These are phyloP conservation scores for Eremobia ochroleuca DNA, from an alignment of 2,888 invertebrate species.

Conservation along the genomic window DNA sequence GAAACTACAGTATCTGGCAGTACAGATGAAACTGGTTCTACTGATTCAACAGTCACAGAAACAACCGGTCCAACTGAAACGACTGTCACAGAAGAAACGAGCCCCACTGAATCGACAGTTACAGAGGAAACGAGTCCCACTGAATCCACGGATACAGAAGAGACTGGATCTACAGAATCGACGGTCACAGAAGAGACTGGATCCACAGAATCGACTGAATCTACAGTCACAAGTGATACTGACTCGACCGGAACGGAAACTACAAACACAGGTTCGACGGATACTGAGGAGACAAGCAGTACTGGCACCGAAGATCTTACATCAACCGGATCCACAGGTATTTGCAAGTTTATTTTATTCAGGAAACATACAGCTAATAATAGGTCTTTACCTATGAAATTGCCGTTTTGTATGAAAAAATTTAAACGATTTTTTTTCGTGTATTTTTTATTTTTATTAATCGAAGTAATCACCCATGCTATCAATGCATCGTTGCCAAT, in stretches of 20 bases:
- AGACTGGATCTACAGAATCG: slow-evolving; percentile 24
- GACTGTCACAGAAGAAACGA: slow-evolving; percentile 19
- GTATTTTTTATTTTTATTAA: too few species aligned
- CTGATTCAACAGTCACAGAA: slow-evolving; percentile 14
- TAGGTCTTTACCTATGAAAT: too few species aligned
- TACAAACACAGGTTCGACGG: slow-evolving; percentile 28
- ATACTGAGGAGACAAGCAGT: slow-evolving; percentile 28
- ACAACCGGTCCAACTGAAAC: slow-evolving; percentile 18
- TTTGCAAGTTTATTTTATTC: too few species aligned
- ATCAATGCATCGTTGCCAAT: too few species aligned
- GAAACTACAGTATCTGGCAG: slow-evolving; percentile 17
- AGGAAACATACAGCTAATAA: too few species aligned
- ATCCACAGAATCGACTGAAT: slow-evolving; percentile 7
- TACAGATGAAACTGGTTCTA: slow-evolving; percentile 15
- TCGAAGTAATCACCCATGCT: too few species aligned
- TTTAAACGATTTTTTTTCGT: too few species aligned
- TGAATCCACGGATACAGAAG: slow-evolving; percentile 20
- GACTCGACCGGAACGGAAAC: slow-evolving; percentile 31
- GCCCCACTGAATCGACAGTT: slow-evolving; percentile 16
- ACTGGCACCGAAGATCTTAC: slow-evolving; percentile 41
- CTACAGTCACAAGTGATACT: slow-evolving; percentile 26
- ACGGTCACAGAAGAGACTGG: slow-evolving; percentile 43
- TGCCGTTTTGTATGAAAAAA: too few species aligned
- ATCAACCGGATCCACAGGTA: slow-evolving; percentile 35
- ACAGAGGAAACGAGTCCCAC: slow-evolving; percentile 19